Conservation (phyloP, 2,113 vertebrate species). For the Charina bottae region DNA sequence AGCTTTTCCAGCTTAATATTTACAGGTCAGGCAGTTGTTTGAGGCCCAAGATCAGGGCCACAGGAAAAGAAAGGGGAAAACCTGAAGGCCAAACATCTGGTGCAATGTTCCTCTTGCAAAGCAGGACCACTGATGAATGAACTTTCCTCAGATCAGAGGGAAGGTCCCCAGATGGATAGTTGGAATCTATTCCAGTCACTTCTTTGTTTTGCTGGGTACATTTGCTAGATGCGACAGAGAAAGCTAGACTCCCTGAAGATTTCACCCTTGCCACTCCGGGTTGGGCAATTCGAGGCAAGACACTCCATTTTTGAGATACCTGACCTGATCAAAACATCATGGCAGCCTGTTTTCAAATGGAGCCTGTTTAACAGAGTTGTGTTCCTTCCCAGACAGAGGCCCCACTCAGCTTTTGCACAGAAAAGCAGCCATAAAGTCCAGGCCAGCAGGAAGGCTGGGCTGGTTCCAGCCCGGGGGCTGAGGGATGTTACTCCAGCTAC, state of each 20-base stretch:
- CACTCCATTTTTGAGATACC: not conserved
- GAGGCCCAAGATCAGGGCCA: not conserved
- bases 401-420: not conserved
- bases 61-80: not conserved
- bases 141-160: not conserved
- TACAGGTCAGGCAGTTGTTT: not conserved
- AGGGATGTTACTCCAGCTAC: slow-evolving; percentile 41
- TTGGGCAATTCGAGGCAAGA: not conserved
- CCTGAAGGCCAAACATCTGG: not conserved
- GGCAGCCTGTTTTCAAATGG: not conserved
- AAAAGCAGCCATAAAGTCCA: not conserved
- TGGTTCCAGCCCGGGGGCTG: slow-evolving; percentile 28
- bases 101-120: not conserved
- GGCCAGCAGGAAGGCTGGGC: slow-evolving; percentile 22
- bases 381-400: slow-evolving; percentile 1
- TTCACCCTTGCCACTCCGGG: not conserved
- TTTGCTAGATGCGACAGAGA: not conserved
- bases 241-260: not conserved
- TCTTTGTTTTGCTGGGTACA: not conserved
- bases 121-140: not conserved
- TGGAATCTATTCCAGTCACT: not conserved
- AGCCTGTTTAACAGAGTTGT: not conserved
- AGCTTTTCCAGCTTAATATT: not conserved
- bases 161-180: not conserved
- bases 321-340: not conserved